Conservation (phyloP, 1,140 invertebrate species). For the Drosophila orena region DNA sequence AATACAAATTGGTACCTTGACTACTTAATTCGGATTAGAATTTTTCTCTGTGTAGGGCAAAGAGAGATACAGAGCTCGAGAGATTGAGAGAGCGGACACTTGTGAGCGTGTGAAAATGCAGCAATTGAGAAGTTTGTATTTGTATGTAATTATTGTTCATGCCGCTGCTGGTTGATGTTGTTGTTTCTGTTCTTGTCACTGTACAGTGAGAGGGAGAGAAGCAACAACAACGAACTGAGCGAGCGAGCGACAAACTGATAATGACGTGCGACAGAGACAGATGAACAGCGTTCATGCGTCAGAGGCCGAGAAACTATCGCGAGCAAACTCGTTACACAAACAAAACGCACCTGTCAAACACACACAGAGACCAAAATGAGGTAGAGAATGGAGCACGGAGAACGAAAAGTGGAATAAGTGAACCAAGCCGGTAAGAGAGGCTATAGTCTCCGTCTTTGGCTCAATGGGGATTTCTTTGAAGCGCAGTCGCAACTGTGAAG, state of each 20-base stretch:
- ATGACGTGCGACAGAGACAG: constrained; percentile 25
- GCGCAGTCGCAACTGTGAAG: constrained; percentile 40
- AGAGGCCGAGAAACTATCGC: constrained; percentile 58
- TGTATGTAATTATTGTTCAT: constrained; percentile 72
- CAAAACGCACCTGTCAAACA: constrained; percentile 76
- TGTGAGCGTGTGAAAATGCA: constrained; percentile 80
- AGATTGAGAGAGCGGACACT: constrained; percentile 44
- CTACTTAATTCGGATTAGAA: too few species aligned
- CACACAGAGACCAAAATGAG: constrained; percentile 12
- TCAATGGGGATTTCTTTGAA: constrained; percentile 28
- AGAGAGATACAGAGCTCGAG: constrained; percentile 7
- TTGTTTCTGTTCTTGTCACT: constrained; percentile 28
- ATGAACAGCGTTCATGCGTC: constrained; percentile 58
- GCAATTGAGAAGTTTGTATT: constrained; percentile 80
- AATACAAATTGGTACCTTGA: too few species aligned
- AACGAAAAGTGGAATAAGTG: constrained; percentile 3
- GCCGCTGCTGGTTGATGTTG: constrained; percentile 1
- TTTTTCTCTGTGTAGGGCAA: neutral
- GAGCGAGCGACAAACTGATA: constrained; percentile 57
- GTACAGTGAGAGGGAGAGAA: constrained; percentile 46
- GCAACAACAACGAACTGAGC: constrained; percentile 17
- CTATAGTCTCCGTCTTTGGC: constrained; percentile 18
- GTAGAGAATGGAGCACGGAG: constrained; percentile 1
- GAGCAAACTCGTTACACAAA: constrained; percentile 66
- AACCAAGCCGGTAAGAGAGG: constrained; percentile 34